Percentiles rank a stretch among this genome's conserved stretches.
These are phyloP conservation scores for Protula sp. DNA, from an alignment of 2,888 invertebrate genomes.

Conservation along the genomic window DNA sequence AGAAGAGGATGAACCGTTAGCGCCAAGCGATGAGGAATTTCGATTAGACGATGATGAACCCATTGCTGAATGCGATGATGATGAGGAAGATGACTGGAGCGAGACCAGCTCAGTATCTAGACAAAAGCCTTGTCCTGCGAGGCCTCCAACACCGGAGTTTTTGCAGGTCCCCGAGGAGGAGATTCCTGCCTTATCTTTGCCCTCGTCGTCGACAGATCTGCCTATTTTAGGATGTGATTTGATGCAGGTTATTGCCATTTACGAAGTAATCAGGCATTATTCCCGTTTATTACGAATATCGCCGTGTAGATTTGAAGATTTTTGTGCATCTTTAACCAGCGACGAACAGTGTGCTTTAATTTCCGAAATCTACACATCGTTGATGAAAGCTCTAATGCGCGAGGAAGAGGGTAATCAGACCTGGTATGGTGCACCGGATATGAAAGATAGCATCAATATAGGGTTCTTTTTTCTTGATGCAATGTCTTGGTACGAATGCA, in stretches of 20 bases:
- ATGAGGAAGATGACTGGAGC: background rate
- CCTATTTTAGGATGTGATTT: conserved; percentile 69
- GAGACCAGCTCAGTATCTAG: background rate
- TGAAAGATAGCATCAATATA: conserved; percentile 94
- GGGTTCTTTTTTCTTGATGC: conserved; percentile 86
- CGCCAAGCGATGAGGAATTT: background rate
- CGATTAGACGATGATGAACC: background rate
- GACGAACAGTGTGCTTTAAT: conserved; percentile 88
- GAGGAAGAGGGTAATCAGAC: conserved; percentile 59
- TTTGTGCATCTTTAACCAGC: conserved; percentile 85
- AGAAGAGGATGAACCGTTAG: background rate
- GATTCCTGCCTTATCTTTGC: conserved; percentile 67
- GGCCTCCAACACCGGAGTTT: conserved; percentile 43
- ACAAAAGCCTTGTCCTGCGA: background rate
- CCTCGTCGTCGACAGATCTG: conserved; percentile 84
- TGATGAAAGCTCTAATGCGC: conserved; percentile 69
- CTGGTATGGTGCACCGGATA: conserved; percentile 91
- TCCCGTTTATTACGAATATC: conserved; percentile 78
- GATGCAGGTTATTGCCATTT: conserved; percentile 57
- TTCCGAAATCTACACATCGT: conserved; percentile 88
- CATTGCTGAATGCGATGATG: background rate
- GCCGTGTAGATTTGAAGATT: conserved; percentile 91
- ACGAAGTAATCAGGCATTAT: conserved; percentile 92
- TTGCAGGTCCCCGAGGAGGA: too few relatives aligned
- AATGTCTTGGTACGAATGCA: conserved; percentile 93